phyloP scores from a whole-genome alignment of 2,113 vertebrate species.

The Macquaria australasica region DNA sequence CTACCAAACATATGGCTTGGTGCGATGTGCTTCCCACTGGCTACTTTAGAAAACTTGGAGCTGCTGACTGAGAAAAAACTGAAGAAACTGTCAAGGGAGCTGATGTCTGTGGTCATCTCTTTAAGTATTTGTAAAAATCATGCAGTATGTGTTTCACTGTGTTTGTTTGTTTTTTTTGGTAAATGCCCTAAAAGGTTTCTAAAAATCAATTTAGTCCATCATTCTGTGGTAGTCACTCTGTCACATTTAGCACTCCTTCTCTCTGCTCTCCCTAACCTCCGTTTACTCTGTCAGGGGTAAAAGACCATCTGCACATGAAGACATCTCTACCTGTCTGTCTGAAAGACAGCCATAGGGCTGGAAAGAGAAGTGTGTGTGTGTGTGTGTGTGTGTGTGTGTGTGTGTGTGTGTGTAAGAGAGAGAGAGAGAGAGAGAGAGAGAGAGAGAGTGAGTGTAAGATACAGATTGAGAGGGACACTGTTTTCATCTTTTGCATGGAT shows the following conservation, averaged over 20 bases:
- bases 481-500: not conserved
- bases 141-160: not conserved
- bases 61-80: not conserved
- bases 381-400: not conserved
- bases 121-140: conserved; percentile 11
- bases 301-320: conserved; percentile 15
- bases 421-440: not conserved
- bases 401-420: not conserved
- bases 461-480: not conserved
- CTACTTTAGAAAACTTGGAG: not conserved
- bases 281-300: not conserved
- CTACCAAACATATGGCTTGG: too few species aligned
- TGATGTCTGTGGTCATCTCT: not conserved
- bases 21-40: not conserved
- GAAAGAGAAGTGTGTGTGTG: not conserved
- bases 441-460: not conserved
- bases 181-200: conserved; percentile 8
- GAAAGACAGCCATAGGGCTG: not conserved
- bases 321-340: conserved; percentile 43
- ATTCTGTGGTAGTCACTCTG: conserved; percentile 14
- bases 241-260: conserved; percentile 20
- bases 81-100: not conserved
- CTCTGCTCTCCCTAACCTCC: not conserved
- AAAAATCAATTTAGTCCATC: conserved; percentile 34
- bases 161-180: not conserved